A percentile compares a stretch with the other conserved stretches of the same genome.
Evolutionary conservation across 2,797 vertebrate species (phyloP).

Genomic region (Tragopan temminckii): DNA sequence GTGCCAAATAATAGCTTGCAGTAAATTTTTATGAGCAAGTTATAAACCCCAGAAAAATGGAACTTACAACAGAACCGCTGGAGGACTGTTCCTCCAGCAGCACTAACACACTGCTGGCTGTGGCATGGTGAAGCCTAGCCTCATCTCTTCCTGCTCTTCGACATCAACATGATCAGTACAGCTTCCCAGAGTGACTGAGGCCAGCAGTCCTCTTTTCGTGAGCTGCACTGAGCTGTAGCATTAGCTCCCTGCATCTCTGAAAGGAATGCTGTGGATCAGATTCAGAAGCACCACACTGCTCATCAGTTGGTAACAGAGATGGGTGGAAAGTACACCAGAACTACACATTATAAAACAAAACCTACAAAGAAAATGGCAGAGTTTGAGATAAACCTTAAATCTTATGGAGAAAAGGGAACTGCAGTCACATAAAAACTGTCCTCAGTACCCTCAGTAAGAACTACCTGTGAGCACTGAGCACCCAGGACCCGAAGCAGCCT

Average conservation of each 20-base stretch:
- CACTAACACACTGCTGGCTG: not conserved
- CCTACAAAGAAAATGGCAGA: not conserved
- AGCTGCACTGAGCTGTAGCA: not conserved
- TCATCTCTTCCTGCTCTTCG: not conserved
- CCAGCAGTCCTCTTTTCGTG: not conserved
- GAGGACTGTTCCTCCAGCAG: conserved; percentile 13
- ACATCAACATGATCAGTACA: rapidly evolving
- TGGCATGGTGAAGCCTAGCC: not conserved
- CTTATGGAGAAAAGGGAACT: not conserved
- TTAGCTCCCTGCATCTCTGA: not conserved
- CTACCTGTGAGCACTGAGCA: not conserved
- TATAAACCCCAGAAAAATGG: conserved; percentile 72
- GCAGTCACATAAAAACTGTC: not conserved
- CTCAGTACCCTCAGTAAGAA: not conserved
- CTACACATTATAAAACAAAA: not conserved
- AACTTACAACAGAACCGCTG: conserved; percentile 42
- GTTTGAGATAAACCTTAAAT: not conserved
- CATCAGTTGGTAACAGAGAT: not conserved
- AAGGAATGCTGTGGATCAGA: not conserved
- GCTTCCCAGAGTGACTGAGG: not conserved
- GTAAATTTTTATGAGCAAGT: conserved; percentile 72
- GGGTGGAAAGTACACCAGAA: not conserved
- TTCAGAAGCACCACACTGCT: not conserved
- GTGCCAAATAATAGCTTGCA: conserved; percentile 26
- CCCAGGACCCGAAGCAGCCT: not conserved